Percentiles rank a stretch among this genome's conserved stretches.
Evolutionary conservation across 2,888 invertebrate genomes (phyloP).

Genomic region (Chaetoderma sp.): DNA sequence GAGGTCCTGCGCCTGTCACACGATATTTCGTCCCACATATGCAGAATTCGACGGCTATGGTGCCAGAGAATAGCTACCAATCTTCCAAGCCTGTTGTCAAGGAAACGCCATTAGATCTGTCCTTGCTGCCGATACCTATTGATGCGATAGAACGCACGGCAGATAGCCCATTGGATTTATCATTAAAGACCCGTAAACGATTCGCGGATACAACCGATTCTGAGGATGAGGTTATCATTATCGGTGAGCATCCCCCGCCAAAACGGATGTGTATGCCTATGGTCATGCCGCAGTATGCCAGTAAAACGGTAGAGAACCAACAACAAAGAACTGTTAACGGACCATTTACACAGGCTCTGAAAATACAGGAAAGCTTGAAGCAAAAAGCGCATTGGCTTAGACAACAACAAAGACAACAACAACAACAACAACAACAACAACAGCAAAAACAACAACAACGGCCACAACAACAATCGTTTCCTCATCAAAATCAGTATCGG

Average conservation of each 20-base stretch:
- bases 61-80: too few relatives aligned
- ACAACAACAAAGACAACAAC: too few relatives aligned
- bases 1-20: too few relatives aligned
- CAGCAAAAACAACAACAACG: too few relatives aligned
- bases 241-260: not conserved
- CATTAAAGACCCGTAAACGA: constrained; percentile 48
- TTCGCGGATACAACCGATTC: constrained; percentile 41
- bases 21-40: too few relatives aligned
- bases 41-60: too few relatives aligned
- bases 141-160: constrained; percentile 14
- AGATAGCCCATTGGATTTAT: constrained; percentile 51
- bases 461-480: constrained; percentile 3
- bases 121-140: not conserved
- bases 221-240: constrained; percentile 3
- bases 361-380: not conserved
- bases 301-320: too few relatives aligned
- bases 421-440: too few relatives aligned
- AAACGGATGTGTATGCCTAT: not conserved
- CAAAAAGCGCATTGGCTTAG: not conserved
- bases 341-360: not conserved
- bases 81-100: too few relatives aligned
- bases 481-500: not conserved
- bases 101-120: constrained; percentile 19
- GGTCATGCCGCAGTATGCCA: too few relatives aligned
- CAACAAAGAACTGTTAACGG: not conserved